Base-by-base conservation (phyloP, 2,888 invertebrate species). In the Drosophila diplacantha region DNA sequence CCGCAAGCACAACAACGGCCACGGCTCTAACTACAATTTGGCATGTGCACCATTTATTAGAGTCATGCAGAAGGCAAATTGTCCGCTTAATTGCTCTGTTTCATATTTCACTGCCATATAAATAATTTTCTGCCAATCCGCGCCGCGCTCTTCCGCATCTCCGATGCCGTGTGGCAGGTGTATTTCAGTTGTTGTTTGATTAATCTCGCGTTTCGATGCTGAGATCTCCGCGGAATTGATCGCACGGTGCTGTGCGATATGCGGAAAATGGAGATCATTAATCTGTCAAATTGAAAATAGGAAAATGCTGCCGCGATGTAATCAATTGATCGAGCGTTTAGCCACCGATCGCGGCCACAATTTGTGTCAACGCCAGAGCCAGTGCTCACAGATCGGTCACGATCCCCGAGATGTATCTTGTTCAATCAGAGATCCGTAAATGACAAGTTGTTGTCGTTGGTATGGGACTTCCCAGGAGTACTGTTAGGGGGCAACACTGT, bases 21-120 rank as follows among this genome's bases (percentile, higher is more conserved):
- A 20, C 20, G 62, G 68, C 54, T 69, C 68, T 73, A 69, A 70
- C 74, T 69, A 77, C 71, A 77, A 81, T 77, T 77, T 82, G 79
- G 83, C 83, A 73, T 80, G 77, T 80, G 74, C 71, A 81, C 78
- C 78, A 81, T 79, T 81, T 78, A 75, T 75, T 75, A 75, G 68
- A 81, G 75, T 65, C 65, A 75, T 57, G 77, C 62, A 24, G 54
- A 64, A 81, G 83, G 83, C 78, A 83, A 78, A 78, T 78, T 74
- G 81, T 57, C 54, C 69, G 71, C 81, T 69, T 70, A 70, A 62
- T 63, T 70, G 47, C 53, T 70, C 39, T 47, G 54, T 41, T 69
- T 68, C 43, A 50, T 55, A 59, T 54, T 46, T 39, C 24, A 35
- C 51, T 41, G 41, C 31, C 41, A 44, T 71, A 47, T 31, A 41